Conservation (phyloP, 2,113 vertebrate species). For the Dendropsophus ebraccatus region DNA sequence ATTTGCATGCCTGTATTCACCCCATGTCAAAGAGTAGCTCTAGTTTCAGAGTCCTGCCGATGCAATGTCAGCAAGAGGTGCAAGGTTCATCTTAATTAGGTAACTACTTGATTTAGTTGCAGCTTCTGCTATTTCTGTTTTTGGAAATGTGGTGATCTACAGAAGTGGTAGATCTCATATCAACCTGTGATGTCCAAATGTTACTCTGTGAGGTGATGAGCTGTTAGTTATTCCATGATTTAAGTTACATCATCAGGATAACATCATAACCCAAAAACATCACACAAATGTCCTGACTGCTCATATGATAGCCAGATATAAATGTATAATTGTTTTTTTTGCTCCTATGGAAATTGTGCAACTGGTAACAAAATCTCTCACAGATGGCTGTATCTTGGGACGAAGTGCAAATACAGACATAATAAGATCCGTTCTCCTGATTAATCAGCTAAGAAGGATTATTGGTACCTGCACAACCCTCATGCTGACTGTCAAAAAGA, state of each 20-base stretch:
- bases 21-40: slow-evolving; percentile 23
- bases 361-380: neutral
- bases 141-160: slow-evolving; percentile 48
- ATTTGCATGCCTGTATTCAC: neutral
- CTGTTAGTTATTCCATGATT: slow-evolving; percentile 42
- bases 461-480: no score
- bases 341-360: slow-evolving; percentile 1
- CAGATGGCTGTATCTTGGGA: neutral
- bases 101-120: slow-evolving; percentile 43
- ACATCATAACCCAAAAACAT: slow-evolving; percentile 37
- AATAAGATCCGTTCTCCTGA: neutral
- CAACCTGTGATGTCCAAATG: slow-evolving; percentile 29
- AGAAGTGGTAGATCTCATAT: slow-evolving; percentile 6
- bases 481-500: no score
- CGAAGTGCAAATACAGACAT: neutral
- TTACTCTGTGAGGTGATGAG: slow-evolving; percentile 37
- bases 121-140: slow-evolving; percentile 50
- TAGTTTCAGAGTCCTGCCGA: slow-evolving; percentile 10
- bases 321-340: neutral
- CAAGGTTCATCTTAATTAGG: slow-evolving; percentile 36
- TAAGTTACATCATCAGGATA: slow-evolving; percentile 36
- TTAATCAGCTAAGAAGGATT: no score
- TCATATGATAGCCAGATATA: slow-evolving; percentile 30
- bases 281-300: neutral
- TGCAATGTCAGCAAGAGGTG: slow-evolving; percentile 40